Percentiles rank a stretch among this genome's conserved stretches.
Conservation (phyloP, 2,888 invertebrate species). For the Tetrapedia diversipes region DNA sequence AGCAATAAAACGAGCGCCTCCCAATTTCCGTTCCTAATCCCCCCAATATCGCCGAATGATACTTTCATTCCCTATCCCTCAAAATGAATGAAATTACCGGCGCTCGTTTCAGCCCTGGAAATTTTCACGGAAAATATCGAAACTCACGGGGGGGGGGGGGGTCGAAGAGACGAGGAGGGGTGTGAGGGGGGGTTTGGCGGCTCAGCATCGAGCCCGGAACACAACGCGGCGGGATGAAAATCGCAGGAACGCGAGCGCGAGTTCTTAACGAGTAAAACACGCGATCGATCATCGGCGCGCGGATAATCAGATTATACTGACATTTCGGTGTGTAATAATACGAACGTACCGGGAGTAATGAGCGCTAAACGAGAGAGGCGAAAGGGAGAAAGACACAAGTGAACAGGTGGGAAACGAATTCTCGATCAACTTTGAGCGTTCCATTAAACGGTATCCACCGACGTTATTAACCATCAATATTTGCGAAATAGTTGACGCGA, state of each 20-base stretch:
- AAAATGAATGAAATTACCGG: constrained; percentile 21
- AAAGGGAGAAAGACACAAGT: constrained; percentile 44
- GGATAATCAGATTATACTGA: constrained; percentile 57
- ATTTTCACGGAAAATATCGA: constrained; percentile 2
- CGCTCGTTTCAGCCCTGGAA: neutral
- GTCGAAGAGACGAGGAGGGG: too few relatives aligned
- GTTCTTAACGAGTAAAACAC: constrained; percentile 53
- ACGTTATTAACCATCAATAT: constrained; percentile 59
- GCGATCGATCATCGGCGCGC: constrained; percentile 41
- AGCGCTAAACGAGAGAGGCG: constrained; percentile 58
- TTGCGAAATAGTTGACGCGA: constrained; percentile 56
- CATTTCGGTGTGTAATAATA: constrained; percentile 55
- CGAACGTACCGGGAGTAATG: constrained; percentile 45
- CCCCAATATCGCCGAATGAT: neutral
- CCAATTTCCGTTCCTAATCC: too few relatives aligned
- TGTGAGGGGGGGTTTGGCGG: too few relatives aligned
- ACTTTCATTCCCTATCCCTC: neutral
- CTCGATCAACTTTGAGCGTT: constrained; percentile 56
- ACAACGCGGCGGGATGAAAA: neutral
- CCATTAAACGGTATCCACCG: constrained; percentile 55
- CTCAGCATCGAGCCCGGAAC: too few relatives aligned
- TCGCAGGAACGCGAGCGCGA: neutral
- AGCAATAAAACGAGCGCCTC: too few relatives aligned
- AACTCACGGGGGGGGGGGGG: too few relatives aligned
- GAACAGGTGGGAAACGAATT: constrained; percentile 53